phyloP scores from a whole-genome alignment of 2,797 vertebrate species.

The Gobio occitaniae region DNA sequence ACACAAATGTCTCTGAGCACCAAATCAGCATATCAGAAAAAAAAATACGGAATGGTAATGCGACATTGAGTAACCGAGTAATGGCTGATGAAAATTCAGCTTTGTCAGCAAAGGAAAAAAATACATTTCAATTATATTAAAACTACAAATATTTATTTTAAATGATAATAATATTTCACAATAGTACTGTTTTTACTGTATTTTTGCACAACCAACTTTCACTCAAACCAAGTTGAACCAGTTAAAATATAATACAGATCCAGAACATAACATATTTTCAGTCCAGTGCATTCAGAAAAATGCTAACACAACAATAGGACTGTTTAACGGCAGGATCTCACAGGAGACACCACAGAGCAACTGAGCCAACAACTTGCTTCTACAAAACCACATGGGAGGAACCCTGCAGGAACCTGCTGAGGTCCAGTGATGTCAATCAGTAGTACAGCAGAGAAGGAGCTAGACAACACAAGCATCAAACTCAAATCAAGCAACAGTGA shows the following conservation, averaged over 20 bases:
- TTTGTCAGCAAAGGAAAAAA: background rate
- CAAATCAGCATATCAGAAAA: background rate
- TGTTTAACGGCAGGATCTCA: background rate
- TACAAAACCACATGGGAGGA: slow-evolving; percentile 38
- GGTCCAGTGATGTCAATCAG: slow-evolving; percentile 49
- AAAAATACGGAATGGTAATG: background rate
- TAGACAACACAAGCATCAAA: background rate
- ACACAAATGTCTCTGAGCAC: background rate
- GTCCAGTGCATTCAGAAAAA: slow-evolving; percentile 27
- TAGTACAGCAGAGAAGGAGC: slow-evolving; percentile 23
- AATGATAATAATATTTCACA: background rate
- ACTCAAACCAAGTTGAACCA: background rate
- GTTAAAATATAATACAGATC: background rate
- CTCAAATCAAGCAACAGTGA: background rate
- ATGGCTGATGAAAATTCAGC: background rate
- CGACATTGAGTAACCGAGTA: background rate
- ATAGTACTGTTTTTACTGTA: background rate
- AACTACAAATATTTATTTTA: background rate
- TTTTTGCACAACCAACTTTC: background rate
- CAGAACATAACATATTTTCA: slow-evolving; percentile 7
- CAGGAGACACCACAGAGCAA: slow-evolving; percentile 14
- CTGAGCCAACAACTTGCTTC: slow-evolving; percentile 5
- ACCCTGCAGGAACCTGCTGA: slow-evolving; percentile 43
- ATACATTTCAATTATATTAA: background rate
- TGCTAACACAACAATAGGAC: slow-evolving; percentile 29